Evolutionary conservation across 92 coral and sea anemone genomes (phyloP).

Genomic region (Epizoanthus rinbou): DNA sequence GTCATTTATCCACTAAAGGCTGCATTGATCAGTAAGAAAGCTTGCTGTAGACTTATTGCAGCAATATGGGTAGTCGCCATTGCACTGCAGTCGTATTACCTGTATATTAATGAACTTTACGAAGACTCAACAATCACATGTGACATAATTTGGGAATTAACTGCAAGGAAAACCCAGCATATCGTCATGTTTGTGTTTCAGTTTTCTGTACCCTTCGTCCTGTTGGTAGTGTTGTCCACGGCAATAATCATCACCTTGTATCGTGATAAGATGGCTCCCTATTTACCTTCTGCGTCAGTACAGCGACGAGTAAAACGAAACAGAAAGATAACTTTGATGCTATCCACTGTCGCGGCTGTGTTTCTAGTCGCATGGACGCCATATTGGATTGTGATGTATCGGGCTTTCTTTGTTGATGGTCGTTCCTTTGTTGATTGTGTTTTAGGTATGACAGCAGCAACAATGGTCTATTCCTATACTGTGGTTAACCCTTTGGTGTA

Average conservation of each 20-base stretch:
- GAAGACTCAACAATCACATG: neutral
- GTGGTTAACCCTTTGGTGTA: conserved; percentile 72
- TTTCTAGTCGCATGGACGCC: conserved; percentile 68
- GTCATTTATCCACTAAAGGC: conserved; percentile 64
- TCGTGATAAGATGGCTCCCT: conserved; percentile 46
- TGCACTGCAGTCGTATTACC: conserved; percentile 34
- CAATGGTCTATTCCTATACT: conserved; percentile 60
- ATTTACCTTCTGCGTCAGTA: conserved; percentile 34
- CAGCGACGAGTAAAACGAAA: conserved; percentile 58
- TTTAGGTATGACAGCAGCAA: conserved; percentile 41
- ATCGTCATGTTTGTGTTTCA: conserved; percentile 59
- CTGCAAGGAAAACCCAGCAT: conserved; percentile 10
- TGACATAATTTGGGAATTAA: conserved; percentile 23
- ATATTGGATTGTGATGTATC: conserved; percentile 48
- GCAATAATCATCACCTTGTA: conserved; percentile 57
- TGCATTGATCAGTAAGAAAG: conserved; percentile 48
- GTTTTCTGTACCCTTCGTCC: conserved; percentile 58
- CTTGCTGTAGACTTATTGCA: conserved; percentile 44
- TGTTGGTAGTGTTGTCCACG: conserved; percentile 55
- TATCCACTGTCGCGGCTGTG: conserved; percentile 51
- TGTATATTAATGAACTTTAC: neutral
- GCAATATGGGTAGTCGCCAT: conserved; percentile 61
- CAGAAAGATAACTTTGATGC: conserved; percentile 60
- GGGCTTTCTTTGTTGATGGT: conserved; percentile 33
- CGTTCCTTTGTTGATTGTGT: conserved; percentile 36